Percentiles rank a stretch among this genome's conserved stretches.
These are phyloP conservation scores for Steinernema scapterisci DNA, from an alignment of 2,888 invertebrate species.

Conservation along the genomic window DNA sequence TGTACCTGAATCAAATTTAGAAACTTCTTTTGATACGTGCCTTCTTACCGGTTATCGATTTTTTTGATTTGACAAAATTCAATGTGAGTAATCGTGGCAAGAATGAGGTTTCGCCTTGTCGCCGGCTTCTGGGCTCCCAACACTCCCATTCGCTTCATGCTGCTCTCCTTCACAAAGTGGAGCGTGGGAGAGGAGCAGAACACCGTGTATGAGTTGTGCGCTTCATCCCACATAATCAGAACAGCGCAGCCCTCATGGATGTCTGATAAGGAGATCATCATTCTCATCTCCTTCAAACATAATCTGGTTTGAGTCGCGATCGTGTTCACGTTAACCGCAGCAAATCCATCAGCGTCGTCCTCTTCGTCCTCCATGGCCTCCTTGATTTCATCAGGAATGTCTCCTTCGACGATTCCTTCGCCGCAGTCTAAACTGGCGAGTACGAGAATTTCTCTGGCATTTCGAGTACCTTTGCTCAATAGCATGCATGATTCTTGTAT, in stretches of 20 bases:
- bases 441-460: background rate
- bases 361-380: conserved; percentile 31
- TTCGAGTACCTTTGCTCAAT: background rate
- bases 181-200: conserved; percentile 57
- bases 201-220: conserved; percentile 57
- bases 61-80: conserved; percentile 65
- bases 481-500: conserved; percentile 28
- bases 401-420: conserved; percentile 17
- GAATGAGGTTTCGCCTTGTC: conserved; percentile 54
- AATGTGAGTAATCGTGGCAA: conserved; percentile 53
- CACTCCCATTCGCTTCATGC: conserved; percentile 52
- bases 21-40: background rate
- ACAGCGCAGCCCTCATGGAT: conserved; percentile 60
- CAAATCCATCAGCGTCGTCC: conserved; percentile 34
- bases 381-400: conserved; percentile 19
- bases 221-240: conserved; percentile 60
- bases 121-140: conserved; percentile 35
- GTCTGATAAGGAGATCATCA: conserved; percentile 48
- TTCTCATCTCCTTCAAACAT: conserved; percentile 42
- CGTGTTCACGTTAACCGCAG: conserved; percentile 33
- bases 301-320: conserved; percentile 46
- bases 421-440: background rate
- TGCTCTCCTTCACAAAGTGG: conserved; percentile 63
- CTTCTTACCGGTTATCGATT: conserved; percentile 55
- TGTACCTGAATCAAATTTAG: conserved; percentile 54